Conservation (phyloP, 2,888 invertebrate genomes). For the Autographa gamma region DNA sequence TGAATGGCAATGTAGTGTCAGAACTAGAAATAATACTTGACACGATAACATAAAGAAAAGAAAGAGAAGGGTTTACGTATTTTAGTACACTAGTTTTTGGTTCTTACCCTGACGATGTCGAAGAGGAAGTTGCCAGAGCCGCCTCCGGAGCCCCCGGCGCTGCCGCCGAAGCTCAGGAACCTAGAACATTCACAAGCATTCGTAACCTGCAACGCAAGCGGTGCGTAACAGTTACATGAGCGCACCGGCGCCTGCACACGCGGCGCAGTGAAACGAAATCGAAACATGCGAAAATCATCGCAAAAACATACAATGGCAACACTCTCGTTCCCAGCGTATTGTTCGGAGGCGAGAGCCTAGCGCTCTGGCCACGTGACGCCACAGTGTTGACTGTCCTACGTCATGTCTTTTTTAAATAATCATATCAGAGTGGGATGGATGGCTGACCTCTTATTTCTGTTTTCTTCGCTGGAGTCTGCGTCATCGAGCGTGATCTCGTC, state of each 20-base stretch:
- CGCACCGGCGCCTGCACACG: slow-evolving; percentile 54
- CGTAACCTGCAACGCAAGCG: not conserved
- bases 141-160: slow-evolving; percentile 88
- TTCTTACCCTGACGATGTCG: slow-evolving; percentile 96
- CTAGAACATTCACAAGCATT: slow-evolving; percentile 64
- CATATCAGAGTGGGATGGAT: not conserved
- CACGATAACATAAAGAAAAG: no score
- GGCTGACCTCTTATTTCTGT: slow-evolving; percentile 92
- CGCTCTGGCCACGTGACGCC: slow-evolving; percentile 23
- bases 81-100: slow-evolving; percentile 13
- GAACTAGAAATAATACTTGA: slow-evolving; percentile 7
- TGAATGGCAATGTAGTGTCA: slow-evolving; percentile 6
- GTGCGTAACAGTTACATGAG: slow-evolving; percentile 67
- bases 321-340: slow-evolving; percentile 43
- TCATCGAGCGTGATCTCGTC: slow-evolving; percentile 92
- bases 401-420: no score
- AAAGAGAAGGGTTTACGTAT: not conserved
- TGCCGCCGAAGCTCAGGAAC: slow-evolving; percentile 91
- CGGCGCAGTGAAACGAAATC: slow-evolving; percentile 64
- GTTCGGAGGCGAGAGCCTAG: slow-evolving; percentile 14
- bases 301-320: slow-evolving; percentile 70
- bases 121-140: slow-evolving; percentile 96
- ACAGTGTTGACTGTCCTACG: no score
- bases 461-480: slow-evolving; percentile 92
- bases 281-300: slow-evolving; percentile 76